Percentiles rank a stretch among this genome's conserved stretches.
These are phyloP conservation scores for Maniola hyperantus DNA, from an alignment of 2,888 invertebrate genomes.

Conservation along the genomic window DNA sequence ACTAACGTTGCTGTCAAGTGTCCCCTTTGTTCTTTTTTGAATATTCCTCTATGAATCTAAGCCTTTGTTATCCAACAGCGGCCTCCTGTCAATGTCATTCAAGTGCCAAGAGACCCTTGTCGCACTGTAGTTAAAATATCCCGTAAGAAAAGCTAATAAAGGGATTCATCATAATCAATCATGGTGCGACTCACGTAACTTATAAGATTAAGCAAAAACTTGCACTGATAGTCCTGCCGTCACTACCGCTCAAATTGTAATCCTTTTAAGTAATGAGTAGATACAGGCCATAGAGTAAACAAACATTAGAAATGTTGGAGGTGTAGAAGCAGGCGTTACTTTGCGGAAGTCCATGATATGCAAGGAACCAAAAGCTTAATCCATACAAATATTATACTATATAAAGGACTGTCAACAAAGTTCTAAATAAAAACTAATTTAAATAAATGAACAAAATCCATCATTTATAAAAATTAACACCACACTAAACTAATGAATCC, in stretches of 20 bases:
- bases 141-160: slow-evolving; percentile 29
- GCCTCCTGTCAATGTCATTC: too few relatives aligned
- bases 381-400: too few relatives aligned
- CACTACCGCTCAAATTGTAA: slow-evolving; percentile 72
- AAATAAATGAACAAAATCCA: background rate
- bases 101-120: too few relatives aligned
- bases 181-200: slow-evolving; percentile 54
- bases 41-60: too few relatives aligned
- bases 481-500: slow-evolving; percentile 1
- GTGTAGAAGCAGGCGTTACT: too few relatives aligned
- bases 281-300: slow-evolving; percentile 54
- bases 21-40: too few relatives aligned
- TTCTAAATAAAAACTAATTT: background rate
- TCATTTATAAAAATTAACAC: slow-evolving; percentile 5
- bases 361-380: too few relatives aligned
- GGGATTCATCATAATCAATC: slow-evolving; percentile 60
- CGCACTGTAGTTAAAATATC: slow-evolving; percentile 2
- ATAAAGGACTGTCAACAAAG: too few relatives aligned
- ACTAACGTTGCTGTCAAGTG: too few relatives aligned
- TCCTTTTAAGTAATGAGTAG: slow-evolving; percentile 80
- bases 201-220: slow-evolving; percentile 62
- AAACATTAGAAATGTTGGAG: slow-evolving; percentile 29
- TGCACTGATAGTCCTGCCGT: slow-evolving; percentile 54
- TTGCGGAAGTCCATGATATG: too few relatives aligned
- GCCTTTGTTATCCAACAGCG: too few relatives aligned